These are phyloP conservation scores for Mesocentrotus franciscanus DNA, from an alignment of 53 echinoderm and acorn worm species.

Conservation along the genomic window DNA sequence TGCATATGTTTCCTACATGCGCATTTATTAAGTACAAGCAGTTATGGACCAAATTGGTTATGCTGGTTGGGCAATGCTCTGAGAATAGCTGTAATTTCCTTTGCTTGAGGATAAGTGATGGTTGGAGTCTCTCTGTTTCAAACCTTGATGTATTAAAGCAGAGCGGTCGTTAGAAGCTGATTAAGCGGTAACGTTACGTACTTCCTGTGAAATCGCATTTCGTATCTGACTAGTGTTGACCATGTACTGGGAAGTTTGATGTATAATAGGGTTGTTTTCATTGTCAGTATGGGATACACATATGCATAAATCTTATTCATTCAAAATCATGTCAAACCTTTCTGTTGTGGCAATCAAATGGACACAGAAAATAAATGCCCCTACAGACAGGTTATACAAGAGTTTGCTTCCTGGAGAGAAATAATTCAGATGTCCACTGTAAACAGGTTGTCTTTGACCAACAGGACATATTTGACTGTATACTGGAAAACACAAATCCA, in stretches of 20 bases:
- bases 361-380: background rate
- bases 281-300: background rate
- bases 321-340: background rate
- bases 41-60: background rate
- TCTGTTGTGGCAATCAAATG: background rate
- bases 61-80: background rate
- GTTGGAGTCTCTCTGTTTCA: background rate
- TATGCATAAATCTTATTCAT: background rate
- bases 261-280: background rate
- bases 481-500: background rate
- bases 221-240: background rate
- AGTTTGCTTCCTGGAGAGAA: background rate
- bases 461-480: background rate
- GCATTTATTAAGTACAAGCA: slow-evolving; percentile 3
- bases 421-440: background rate
- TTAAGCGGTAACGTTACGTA: background rate
- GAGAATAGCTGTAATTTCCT: background rate
- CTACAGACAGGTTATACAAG: background rate
- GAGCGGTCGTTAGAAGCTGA: background rate
- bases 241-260: background rate
- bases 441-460: background rate
- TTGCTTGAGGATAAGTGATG: background rate
- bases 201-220: background rate
- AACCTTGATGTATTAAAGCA: background rate
- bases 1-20: background rate